phyloP scores from a whole-genome alignment of 2,113 vertebrate genomes.

The Paratilapia polleni region DNA sequence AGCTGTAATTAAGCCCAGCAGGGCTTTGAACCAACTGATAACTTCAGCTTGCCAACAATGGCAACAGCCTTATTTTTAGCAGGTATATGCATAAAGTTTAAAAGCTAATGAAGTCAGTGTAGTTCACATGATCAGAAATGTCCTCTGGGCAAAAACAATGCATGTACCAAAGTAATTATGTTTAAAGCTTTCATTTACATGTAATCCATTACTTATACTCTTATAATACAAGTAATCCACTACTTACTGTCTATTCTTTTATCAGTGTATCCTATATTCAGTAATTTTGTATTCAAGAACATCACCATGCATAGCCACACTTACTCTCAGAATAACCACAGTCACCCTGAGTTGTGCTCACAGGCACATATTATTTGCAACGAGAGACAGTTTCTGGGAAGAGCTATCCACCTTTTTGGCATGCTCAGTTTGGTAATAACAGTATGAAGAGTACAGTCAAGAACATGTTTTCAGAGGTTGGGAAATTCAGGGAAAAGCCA shows the following conservation, averaged over 20 bases:
- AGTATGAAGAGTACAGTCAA: background rate
- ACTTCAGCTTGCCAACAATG: background rate
- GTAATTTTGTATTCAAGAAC: background rate
- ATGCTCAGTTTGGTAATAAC: background rate
- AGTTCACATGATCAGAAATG: background rate
- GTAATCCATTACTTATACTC: too few relatives aligned
- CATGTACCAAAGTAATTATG: background rate
- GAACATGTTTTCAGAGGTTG: background rate
- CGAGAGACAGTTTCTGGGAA: background rate
- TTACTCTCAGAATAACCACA: background rate
- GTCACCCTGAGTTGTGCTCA: background rate
- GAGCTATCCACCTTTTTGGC: too few relatives aligned
- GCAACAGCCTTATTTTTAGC: background rate
- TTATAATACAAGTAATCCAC: background rate
- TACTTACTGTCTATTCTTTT: background rate
- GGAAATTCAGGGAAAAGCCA: background rate
- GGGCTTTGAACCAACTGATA: background rate
- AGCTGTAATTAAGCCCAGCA: background rate
- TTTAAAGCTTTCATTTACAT: too few relatives aligned
- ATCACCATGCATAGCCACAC: background rate
- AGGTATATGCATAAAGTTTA: background rate
- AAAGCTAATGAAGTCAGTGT: background rate
- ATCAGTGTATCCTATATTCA: background rate
- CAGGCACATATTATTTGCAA: background rate
- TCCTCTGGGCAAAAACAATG: background rate